Base-by-base conservation (phyloP, 2,113 vertebrate species). In the Alligator mississippiensis region DNA sequence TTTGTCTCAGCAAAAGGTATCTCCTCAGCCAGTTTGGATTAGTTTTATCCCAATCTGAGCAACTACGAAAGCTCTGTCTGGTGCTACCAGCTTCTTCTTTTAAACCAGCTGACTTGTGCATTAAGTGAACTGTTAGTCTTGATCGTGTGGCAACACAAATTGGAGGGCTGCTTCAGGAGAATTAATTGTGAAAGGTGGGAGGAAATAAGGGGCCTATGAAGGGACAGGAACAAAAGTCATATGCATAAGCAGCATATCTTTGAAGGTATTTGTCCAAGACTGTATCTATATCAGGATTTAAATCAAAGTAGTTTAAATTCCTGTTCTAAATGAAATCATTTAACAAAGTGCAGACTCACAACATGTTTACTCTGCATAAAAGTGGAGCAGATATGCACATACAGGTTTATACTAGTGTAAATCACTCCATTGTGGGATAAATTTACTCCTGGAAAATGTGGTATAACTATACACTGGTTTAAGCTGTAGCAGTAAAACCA, bases 101-200 rank as follows among this genome's bases (percentile, higher is more conserved):
- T 82, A 72, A 9, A 63, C 27, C 12, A 77, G 21, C 9, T 88
- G 19, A 77, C 9, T 28, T 28, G 66, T 0, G 0, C 11, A 0
- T 16, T 77, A 12, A 75, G 22, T 30, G 2, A 2, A 6, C 80
- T 75, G 66, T 60, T 92, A 30, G 84, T 6, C 27, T 61, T 59
- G 77, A 6, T 16, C 84, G 84, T 16, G 9, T 92, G 16, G 15
- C 7, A 90, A 86, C 84, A 61, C 25, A 90, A 95, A 80, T 3
- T 22, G 68, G 70, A 75, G 10, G 47, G 47, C 2, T 70, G 12
- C 2, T 25, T 15, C 62, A 27, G 11, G 11, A 18, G 90, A 86
- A 86, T 79, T 17, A 2, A 55, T 11, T 27, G 64, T 82, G 11
- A 87, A 89, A 61, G 2, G 66, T 72, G 61, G 70, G 54, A 3